Percentiles rank a stretch among this genome's conserved stretches.
These are phyloP conservation scores for Drosophila formosana DNA, from an alignment of 2,888 invertebrate genomes.

Conservation along the genomic window DNA sequence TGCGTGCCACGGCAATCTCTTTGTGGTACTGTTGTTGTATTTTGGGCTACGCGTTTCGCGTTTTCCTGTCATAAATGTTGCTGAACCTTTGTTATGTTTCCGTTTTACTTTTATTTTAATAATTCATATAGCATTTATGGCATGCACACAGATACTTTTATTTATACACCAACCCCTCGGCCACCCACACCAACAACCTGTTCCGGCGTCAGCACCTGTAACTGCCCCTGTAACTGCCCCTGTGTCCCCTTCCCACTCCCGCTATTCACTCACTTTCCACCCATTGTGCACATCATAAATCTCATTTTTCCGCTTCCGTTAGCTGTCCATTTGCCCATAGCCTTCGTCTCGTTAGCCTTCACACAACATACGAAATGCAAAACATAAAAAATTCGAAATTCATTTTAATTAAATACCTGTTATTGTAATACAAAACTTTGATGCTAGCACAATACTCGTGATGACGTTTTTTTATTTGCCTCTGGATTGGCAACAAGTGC, in stretches of 20 bases:
- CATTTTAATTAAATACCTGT: slow-evolving; percentile 62
- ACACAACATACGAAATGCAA: slow-evolving; percentile 4
- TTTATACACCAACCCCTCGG: slow-evolving; percentile 46
- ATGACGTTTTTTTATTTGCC: neutral
- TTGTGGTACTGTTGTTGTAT: slow-evolving; percentile 32
- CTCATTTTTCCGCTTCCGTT: slow-evolving; percentile 80
- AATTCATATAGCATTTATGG: slow-evolving; percentile 79
- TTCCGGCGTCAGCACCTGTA: slow-evolving; percentile 50
- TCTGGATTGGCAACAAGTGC: slow-evolving; percentile 67
- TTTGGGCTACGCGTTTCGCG: slow-evolving; percentile 71
- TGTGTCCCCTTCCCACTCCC: neutral
- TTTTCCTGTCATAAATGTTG: slow-evolving; percentile 80
- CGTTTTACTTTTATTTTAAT: slow-evolving; percentile 81
- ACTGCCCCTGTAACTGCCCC: too few species aligned
- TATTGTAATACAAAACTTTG: slow-evolving; percentile 20
- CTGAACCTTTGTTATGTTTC: slow-evolving; percentile 80
- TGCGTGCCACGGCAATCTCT: slow-evolving; percentile 77
- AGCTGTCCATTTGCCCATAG: slow-evolving; percentile 52
- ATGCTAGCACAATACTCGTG: neutral
- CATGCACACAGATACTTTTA: slow-evolving; percentile 68
- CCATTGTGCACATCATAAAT: slow-evolving; percentile 76
- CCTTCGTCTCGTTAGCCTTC: slow-evolving; percentile 5
- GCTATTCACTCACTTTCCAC: slow-evolving; percentile 2
- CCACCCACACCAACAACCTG: slow-evolving; percentile 9
- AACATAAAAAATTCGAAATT: slow-evolving; percentile 18